Conservation (phyloP, 2,888 invertebrate species). For the Andrena haemorrhoa region DNA sequence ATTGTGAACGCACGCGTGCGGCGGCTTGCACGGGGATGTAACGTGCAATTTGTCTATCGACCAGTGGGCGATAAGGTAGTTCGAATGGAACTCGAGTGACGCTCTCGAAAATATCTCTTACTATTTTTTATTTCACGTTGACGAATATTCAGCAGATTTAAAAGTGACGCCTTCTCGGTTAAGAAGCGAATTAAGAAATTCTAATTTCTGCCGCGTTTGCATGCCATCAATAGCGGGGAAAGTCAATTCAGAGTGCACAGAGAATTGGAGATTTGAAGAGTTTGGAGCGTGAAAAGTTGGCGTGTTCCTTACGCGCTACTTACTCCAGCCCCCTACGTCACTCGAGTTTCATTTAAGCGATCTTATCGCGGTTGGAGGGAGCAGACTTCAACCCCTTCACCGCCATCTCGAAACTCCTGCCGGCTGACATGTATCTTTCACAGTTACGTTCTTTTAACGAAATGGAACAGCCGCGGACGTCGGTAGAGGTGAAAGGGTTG, state of each 20-base stretch:
- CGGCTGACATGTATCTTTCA: background rate
- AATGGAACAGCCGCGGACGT: background rate
- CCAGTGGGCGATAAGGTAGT: conserved; percentile 19
- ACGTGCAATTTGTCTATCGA: conserved; percentile 35
- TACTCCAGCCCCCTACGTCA: background rate
- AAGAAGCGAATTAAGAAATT: too few species aligned
- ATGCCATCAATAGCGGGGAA: too few species aligned
- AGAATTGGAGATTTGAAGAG: background rate
- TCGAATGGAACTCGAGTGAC: conserved; percentile 35
- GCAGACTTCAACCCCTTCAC: background rate
- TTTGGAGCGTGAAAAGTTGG: background rate
- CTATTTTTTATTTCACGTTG: background rate
- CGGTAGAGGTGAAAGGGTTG: background rate
- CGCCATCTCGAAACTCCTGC: background rate
- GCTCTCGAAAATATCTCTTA: background rate
- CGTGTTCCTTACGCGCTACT: conserved; percentile 1
- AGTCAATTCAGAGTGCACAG: background rate
- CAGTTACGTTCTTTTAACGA: background rate
- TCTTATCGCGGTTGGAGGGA: conserved; percentile 25
- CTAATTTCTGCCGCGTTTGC: too few species aligned
- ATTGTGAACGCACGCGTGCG: conserved; percentile 8
- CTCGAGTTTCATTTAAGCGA: conserved; percentile 43
- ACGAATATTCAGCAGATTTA: too few species aligned
- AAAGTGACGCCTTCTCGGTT: too few species aligned
- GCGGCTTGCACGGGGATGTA: background rate